phyloP scores from a whole-genome alignment of 2,888 invertebrate species.

The Apeira syringaria region DNA sequence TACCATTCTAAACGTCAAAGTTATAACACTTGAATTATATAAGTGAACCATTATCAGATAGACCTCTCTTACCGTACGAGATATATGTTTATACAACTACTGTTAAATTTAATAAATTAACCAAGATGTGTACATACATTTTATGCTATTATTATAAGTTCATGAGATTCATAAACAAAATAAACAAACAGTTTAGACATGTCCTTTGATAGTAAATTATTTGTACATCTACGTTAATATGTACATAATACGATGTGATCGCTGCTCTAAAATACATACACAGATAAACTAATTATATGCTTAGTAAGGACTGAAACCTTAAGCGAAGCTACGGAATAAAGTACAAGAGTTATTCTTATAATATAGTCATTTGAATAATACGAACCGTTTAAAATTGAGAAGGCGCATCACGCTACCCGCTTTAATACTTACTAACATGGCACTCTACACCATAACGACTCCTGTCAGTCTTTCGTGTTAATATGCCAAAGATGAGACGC shows the following conservation, averaged over 20 bases:
- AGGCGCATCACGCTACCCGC: slow-evolving; percentile 44
- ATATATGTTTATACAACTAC: slow-evolving; percentile 46
- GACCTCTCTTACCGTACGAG: slow-evolving; percentile 44
- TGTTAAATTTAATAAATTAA: slow-evolving; percentile 63
- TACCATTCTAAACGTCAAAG: slow-evolving; percentile 55
- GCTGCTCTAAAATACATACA: slow-evolving; percentile 39
- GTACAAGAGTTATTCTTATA: slow-evolving; percentile 42
- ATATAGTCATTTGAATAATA: slow-evolving; percentile 57
- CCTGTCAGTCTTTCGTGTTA: slow-evolving; percentile 73
- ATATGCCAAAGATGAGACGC: slow-evolving; percentile 40
- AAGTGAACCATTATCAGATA: slow-evolving; percentile 61
- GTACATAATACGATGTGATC: slow-evolving; percentile 55
- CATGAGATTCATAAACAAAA: slow-evolving; percentile 70
- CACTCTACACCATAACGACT: slow-evolving; percentile 75
- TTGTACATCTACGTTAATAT: slow-evolving; percentile 41
- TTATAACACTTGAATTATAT: slow-evolving; percentile 43
- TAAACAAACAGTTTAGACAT: slow-evolving; percentile 52
- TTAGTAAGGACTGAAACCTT: slow-evolving; percentile 34
- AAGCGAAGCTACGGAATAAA: slow-evolving; percentile 47
- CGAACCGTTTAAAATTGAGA: slow-evolving; percentile 46
- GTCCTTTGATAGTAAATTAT: slow-evolving; percentile 50
- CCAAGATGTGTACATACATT: slow-evolving; percentile 62
- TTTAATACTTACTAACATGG: slow-evolving; percentile 81
- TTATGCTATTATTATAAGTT: slow-evolving; percentile 43
- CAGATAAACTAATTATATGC: slow-evolving; percentile 24